Base-by-base conservation (phyloP, 2,888 invertebrate genomes). In the Harpalus rubripes region DNA sequence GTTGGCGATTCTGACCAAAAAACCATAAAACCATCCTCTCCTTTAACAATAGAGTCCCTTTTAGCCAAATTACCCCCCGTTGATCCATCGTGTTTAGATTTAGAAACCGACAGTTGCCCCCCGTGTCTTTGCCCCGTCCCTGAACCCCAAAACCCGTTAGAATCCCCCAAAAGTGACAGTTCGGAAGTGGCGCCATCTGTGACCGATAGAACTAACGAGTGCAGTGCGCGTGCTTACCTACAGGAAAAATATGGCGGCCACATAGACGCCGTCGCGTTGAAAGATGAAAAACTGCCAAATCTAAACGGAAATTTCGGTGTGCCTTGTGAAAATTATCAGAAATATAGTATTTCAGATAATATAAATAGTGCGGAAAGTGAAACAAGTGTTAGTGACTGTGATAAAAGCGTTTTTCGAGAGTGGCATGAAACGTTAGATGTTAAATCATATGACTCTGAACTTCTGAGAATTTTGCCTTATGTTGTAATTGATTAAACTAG, bases 391-490 rank as follows among this genome's bases (percentile, higher is more conserved):
- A 52, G 86, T 81, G 26, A 52, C 85, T 85, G 86, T 86, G 76
- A 87, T 85, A 22, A 18, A 22, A 22, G 84, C 86, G 93, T 93
- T 89, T 99, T 98, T 93, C 94, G 95, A 88, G 96, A 98, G 92
- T 99, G 98, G 98, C 96, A 98, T 91, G 95, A 98, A 92, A 95
- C 96, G 90, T 94, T 96, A 87, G 94, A 95, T 88, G 92, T 94
- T 89, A 93, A 93, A 89, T 95, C 96, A 86, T 94, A 94, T 89
- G 94, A 96, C 90, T 96, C 95, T 90, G 95, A 96, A 91, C 93
- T 94, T 90, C 94, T 98, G 91, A 94, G 96, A 92, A 97, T 98
- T 93, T 94, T 98, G 94, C 98, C 98, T 92, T 99, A 99, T 93
- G 98, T 98, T 92, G 96, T 98, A 92, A 96, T 98, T 92, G 98